Conservation (phyloP, 2,888 invertebrate species). For the Callosobruchus maculatus region DNA sequence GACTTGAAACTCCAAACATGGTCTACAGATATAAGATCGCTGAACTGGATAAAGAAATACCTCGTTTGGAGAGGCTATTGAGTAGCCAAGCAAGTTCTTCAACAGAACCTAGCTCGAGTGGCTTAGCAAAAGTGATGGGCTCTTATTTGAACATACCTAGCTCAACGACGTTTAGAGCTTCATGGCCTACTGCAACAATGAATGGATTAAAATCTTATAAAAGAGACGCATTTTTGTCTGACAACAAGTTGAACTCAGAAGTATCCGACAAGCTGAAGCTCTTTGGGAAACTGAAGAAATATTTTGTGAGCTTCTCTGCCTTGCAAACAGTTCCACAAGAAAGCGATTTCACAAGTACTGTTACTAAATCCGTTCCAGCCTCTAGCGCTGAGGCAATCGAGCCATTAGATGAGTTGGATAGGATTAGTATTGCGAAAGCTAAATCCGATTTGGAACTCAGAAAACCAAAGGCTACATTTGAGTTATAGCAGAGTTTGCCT, state of each 20-base stretch:
- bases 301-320: slow-evolving; percentile 38
- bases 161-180: slow-evolving; percentile 23
- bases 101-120: slow-evolving; percentile 16
- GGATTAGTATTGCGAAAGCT: slow-evolving; percentile 9
- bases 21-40: slow-evolving; percentile 82
- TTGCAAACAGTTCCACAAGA: slow-evolving; percentile 6
- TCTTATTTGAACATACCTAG: slow-evolving; percentile 13
- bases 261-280: slow-evolving; percentile 26
- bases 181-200: slow-evolving; percentile 32
- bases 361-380: not conserved
- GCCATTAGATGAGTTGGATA: not conserved
- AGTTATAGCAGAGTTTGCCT: not conserved
- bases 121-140: slow-evolving; percentile 14
- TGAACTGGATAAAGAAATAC: slow-evolving; percentile 73
- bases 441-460: slow-evolving; percentile 16
- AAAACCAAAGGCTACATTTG: not conserved
- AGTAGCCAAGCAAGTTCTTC: slow-evolving; percentile 35
- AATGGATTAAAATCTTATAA: not conserved
- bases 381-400: slow-evolving; percentile 21
- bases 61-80: slow-evolving; percentile 66
- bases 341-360: not conserved
- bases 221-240: slow-evolving; percentile 19
- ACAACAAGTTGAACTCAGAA: slow-evolving; percentile 28
- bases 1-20: slow-evolving; percentile 87
- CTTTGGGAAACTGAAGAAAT: slow-evolving; percentile 32